These are phyloP conservation scores for Cephus pulcher DNA, from an alignment of 2,888 invertebrate species.

Conservation along the genomic window DNA sequence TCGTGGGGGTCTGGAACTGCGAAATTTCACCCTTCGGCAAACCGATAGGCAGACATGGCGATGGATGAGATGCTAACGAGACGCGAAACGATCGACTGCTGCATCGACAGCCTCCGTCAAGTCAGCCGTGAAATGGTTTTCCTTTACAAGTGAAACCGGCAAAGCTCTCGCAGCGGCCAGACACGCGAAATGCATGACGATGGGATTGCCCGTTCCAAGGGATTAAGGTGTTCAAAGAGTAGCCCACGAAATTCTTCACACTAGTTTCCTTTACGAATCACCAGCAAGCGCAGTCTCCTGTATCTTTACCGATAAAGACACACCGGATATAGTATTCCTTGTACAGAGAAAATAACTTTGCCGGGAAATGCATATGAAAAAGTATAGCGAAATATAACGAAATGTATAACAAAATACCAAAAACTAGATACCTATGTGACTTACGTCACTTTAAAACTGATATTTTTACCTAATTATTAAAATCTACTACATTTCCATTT, in stretches of 20 bases:
- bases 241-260: neutral
- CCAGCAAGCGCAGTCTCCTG: neutral
- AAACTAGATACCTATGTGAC: neutral
- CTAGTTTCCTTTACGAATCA: neutral
- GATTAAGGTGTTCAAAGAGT: constrained; percentile 1
- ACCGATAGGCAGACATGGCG: constrained; percentile 34
- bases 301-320: neutral
- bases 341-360: neutral
- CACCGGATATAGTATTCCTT: neutral
- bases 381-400: too few relatives aligned
- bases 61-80: constrained; percentile 57
- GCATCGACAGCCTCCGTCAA: constrained; percentile 40
- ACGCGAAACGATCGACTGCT: constrained; percentile 50
- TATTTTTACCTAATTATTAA: neutral
- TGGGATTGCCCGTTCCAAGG: neutral
- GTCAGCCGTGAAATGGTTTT: constrained; percentile 55
- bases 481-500: neutral
- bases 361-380: neutral
- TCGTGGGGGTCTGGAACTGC: constrained; percentile 1
- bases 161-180: constrained; percentile 19
- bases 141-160: constrained; percentile 40
- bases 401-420: too few relatives aligned
- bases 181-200: constrained; percentile 13
- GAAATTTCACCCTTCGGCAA: constrained; percentile 40
- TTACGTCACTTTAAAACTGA: neutral